Conservation (phyloP, 2,113 vertebrate species). For the Prunella himalayana region DNA sequence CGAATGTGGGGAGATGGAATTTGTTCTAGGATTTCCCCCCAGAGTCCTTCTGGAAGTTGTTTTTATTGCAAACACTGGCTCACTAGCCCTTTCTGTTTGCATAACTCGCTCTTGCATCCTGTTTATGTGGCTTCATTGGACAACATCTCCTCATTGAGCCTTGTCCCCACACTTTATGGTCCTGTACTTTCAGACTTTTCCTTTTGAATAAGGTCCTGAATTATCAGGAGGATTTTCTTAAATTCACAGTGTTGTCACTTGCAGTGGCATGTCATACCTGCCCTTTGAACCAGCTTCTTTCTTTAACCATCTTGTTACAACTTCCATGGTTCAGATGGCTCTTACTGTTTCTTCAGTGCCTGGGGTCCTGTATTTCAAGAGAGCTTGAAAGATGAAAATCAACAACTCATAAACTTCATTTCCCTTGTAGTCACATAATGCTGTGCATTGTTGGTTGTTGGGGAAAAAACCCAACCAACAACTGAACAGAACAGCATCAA, state of each 20-base stretch:
- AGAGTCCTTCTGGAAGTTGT: neutral
- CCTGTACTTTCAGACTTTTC: neutral
- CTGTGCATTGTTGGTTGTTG: neutral
- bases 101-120: neutral
- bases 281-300: neutral
- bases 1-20: neutral
- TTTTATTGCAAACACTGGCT: neutral
- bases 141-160: neutral
- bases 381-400: neutral
- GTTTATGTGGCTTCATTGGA: neutral
- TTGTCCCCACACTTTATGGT: neutral
- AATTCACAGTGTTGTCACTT: neutral
- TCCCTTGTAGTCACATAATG: neutral
- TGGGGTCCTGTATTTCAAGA: neutral
- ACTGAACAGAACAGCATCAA: neutral
- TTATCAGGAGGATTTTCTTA: neutral
- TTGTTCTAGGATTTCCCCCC: neutral
- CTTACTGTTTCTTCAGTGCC: neutral
- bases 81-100: neutral
- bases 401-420: neutral
- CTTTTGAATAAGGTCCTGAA: neutral
- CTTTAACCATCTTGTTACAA: neutral
- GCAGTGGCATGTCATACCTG: neutral
- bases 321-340: neutral
- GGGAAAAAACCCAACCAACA: neutral